phyloP scores from a whole-genome alignment of 2,113 vertebrate genomes.

The Zosterops borbonicus region DNA sequence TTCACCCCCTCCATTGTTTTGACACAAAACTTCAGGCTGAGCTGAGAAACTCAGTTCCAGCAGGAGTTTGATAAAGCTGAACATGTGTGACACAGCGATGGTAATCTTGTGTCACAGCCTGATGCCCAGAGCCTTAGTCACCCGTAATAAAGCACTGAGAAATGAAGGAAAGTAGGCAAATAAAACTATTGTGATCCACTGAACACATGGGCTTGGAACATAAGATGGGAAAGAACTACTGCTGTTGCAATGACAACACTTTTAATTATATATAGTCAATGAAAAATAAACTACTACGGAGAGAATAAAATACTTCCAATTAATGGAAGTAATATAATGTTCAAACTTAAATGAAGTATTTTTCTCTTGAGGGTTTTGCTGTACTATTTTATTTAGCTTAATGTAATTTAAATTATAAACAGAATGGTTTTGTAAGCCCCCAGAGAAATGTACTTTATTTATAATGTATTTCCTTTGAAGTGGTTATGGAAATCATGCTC shows the following conservation, averaged over 20 bases:
- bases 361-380: constrained; percentile 30
- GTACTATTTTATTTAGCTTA: constrained; percentile 47
- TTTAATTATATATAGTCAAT: constrained; percentile 38
- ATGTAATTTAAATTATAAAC: constrained; percentile 60
- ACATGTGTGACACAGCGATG: rapidly evolving
- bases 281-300: constrained; percentile 36
- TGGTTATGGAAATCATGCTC: constrained; percentile 27
- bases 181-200: background rate
- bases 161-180: background rate
- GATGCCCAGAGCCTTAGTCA: background rate
- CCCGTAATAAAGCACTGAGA: background rate
- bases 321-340: constrained; percentile 40
- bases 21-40: background rate
- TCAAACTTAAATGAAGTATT: constrained; percentile 49
- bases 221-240: background rate
- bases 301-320: constrained; percentile 43
- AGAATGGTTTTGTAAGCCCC: constrained; percentile 37
- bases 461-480: constrained; percentile 58
- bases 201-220: background rate
- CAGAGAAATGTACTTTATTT: constrained; percentile 53
- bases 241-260: background rate
- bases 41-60: background rate
- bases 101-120: background rate
- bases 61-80: background rate
- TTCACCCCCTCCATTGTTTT: background rate